Conservation (phyloP, 2,113 vertebrate genomes). For the Nycticryphes semicollaris region DNA sequence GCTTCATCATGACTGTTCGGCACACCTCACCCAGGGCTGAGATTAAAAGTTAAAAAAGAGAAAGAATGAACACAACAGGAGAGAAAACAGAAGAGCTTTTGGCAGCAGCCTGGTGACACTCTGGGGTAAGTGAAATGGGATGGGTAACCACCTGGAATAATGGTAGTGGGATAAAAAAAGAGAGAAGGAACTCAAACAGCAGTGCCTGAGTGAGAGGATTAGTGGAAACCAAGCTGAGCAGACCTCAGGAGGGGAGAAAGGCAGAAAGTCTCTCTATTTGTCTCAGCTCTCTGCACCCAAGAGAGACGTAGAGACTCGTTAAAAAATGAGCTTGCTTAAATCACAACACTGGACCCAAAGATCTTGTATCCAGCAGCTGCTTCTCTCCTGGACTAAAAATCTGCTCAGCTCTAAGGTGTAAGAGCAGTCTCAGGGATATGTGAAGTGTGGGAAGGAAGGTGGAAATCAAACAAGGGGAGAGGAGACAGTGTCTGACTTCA, state of each 20-base stretch:
- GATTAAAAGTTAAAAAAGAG: conserved; percentile 57
- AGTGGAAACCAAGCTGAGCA: background rate
- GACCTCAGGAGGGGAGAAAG: background rate
- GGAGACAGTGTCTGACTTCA: background rate
- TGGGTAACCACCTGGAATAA: conserved; percentile 53
- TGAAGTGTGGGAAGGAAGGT: background rate
- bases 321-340: background rate
- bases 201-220: background rate
- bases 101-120: conserved; percentile 5
- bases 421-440: background rate
- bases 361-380: background rate
- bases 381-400: background rate
- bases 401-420: background rate
- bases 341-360: background rate
- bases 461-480: background rate
- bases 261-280: background rate
- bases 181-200: background rate
- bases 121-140: conserved; percentile 3
- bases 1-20: conserved; percentile 64
- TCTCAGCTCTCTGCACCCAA: background rate
- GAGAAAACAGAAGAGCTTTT: conserved; percentile 37
- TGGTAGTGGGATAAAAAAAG: background rate
- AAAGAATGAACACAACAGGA: conserved; percentile 22
- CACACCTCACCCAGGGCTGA: conserved; percentile 60
- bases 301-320: background rate